Evolutionary conservation across 2,888 invertebrate genomes (phyloP).

Genomic region (Xanthia togata): DNA sequence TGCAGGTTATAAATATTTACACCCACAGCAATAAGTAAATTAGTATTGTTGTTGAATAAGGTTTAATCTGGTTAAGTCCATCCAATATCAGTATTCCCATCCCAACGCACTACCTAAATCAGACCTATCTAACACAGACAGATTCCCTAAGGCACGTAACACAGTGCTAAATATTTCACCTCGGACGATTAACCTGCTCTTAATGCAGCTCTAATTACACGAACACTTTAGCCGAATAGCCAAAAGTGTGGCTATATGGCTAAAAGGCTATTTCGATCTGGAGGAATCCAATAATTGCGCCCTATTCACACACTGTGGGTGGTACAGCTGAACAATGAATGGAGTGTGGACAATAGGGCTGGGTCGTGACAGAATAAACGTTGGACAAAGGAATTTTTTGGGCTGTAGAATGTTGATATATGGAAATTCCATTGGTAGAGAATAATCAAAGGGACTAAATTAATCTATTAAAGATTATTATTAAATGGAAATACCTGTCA

Average conservation of each 20-base stretch:
- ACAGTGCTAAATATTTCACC: slow-evolving; percentile 20
- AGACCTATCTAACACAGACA: not conserved
- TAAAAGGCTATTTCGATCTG: slow-evolving; percentile 40
- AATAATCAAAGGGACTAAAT: not conserved
- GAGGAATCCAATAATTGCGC: slow-evolving; percentile 48
- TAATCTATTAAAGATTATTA: not conserved
- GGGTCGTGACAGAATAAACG: slow-evolving; percentile 32
- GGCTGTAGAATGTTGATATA: not conserved
- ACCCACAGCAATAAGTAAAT: not conserved
- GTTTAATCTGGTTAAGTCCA: not conserved
- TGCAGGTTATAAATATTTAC: not conserved
- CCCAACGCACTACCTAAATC: not conserved
- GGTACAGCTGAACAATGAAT: slow-evolving; percentile 56
- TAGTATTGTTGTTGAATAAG: too few species aligned
- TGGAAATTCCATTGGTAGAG: not conserved
- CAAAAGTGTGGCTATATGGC: slow-evolving; percentile 7
- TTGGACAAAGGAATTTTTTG: slow-evolving; percentile 9
- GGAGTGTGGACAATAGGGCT: slow-evolving; percentile 26
- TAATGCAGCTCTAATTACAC: slow-evolving; percentile 14
- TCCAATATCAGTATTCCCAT: not conserved
- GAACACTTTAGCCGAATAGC: slow-evolving; percentile 27
- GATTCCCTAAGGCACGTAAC: not conserved
- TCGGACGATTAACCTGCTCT: not conserved
- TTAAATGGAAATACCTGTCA: not conserved
- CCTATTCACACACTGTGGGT: slow-evolving; percentile 48